Evolutionary conservation across 2,888 invertebrate genomes (phyloP), one percentile per base, ranked within the genome.

Genomic region (Mactromeris polynyma): DNA sequence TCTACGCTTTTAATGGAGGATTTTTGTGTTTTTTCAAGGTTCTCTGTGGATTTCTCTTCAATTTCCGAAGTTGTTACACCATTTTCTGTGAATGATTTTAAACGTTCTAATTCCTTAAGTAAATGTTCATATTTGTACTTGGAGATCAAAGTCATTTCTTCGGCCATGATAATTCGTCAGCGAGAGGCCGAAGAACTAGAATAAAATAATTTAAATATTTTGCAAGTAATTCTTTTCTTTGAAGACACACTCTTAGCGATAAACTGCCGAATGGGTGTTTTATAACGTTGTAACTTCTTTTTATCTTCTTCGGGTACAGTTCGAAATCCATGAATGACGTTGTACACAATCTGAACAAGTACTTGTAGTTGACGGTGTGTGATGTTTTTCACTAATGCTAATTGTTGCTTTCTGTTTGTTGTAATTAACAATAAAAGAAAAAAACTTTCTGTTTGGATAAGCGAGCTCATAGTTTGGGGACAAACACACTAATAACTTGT

Each of bases 401-500:
- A 4, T 73, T 83, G 83, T 83, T 83, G 83, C 38, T 83, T 69
- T 83, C 73, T 83, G 0, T 38, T 83, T 6, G 83, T 73, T 7
- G 36, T 40, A 4, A 73, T 6, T 46, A 69, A 73, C 73, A 83
- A 26, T 36, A 83, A 14, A 83, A 80, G 9, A 64, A 80, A 79
- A 1, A 38, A n/a, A 14, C 58, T 85, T 85, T 80, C 85, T 38
- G 80, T 85, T n/a, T 85, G 54, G 54, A 85, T 64, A 38, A 79
- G 40, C 6, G 26, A 3, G 31, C 58, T 80, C 85, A 85, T 85
- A 64, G 80, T 85, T 85, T 85, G 19, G 85, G 85, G n/a, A 85
- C 33, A 85, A 85, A 85, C 40, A 85, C 31, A 85, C 64, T 85
- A 21, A 79, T 40, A 40, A 85, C 80, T 85, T 85, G 80, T 64